phyloP scores from a whole-genome alignment of 2,888 invertebrate species.

The Euzetes globulus region DNA sequence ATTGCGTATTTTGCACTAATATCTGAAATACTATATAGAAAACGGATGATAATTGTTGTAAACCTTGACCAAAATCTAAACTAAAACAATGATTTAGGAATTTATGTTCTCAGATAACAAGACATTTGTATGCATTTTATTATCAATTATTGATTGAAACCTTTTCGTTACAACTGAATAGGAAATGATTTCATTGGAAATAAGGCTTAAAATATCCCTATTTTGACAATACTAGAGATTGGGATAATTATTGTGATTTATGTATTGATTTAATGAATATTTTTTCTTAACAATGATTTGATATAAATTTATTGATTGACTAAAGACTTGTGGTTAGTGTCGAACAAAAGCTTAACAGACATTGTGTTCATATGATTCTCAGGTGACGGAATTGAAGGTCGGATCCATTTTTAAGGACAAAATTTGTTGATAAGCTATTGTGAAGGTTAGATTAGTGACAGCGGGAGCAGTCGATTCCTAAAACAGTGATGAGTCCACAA shows the following conservation, averaged over 20 bases:
- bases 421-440: conserved; percentile 19
- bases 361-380: conserved; percentile 17
- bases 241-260: background rate
- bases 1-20: too few species aligned
- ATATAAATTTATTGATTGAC: too few species aligned
- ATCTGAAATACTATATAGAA: background rate
- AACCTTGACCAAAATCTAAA: background rate
- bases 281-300: too few species aligned
- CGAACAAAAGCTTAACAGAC: background rate
- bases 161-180: background rate
- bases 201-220: background rate
- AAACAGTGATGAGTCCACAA: conserved; percentile 17
- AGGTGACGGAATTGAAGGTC: conserved; percentile 26
- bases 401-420: conserved; percentile 15
- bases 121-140: background rate
- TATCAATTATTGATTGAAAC: background rate
- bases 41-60: background rate
- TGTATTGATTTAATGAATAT: background rate
- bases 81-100: conserved; percentile 9
- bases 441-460: conserved; percentile 30
- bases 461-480: background rate
- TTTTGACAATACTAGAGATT: background rate
- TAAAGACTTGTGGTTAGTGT: background rate
- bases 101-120: conserved; percentile 5
- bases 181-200: background rate